phyloP scores from a whole-genome alignment of 2,797 vertebrate species.

The Spinibarbus caldwelli region DNA sequence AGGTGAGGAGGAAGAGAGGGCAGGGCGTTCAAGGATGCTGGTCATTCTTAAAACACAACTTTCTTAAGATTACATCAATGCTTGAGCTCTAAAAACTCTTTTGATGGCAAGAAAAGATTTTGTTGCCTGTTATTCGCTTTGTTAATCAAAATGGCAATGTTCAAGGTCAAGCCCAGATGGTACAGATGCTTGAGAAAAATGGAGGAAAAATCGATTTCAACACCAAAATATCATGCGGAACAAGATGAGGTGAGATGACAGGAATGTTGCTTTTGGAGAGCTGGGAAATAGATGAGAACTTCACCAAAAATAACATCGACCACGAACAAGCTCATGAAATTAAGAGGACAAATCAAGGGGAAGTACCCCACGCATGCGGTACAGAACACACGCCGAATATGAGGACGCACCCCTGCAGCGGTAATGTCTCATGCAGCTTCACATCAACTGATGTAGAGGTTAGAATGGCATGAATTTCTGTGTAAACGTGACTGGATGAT shows the following conservation, averaged over 20 bases:
- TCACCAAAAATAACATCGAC: conserved; percentile 50
- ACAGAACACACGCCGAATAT: conserved; percentile 65
- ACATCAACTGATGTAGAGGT: conserved; percentile 84
- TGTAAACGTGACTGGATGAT: conserved; percentile 93
- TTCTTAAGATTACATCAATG: conserved; percentile 68
- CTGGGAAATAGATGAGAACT: conserved; percentile 74
- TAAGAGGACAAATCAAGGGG: conserved; percentile 35
- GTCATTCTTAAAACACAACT: conserved; percentile 77
- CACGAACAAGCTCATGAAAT: conserved; percentile 54
- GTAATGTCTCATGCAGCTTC: conserved; percentile 83
- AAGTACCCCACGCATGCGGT: conserved; percentile 72
- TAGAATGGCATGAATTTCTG: conserved; percentile 95
- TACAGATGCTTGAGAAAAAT: conserved; percentile 61
- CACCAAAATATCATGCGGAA: conserved; percentile 92
- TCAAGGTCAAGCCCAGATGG: conserved; percentile 69
- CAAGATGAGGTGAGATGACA: conserved; percentile 88
- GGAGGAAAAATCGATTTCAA: conserved; percentile 72
- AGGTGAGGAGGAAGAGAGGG: conserved; percentile 38
- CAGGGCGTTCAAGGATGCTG: conserved; percentile 48
- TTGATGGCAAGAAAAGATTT: conserved; percentile 92
- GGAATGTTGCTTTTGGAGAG: conserved; percentile 77
- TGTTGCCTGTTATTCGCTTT: conserved; percentile 83
- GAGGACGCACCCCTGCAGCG: conserved; percentile 62
- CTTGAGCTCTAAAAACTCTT: conserved; percentile 40
- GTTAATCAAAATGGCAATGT: conserved; percentile 77